These are phyloP conservation scores for Leucoraja erinaceus DNA, from an alignment of 2,113 vertebrate genomes.

Conservation along the genomic window DNA sequence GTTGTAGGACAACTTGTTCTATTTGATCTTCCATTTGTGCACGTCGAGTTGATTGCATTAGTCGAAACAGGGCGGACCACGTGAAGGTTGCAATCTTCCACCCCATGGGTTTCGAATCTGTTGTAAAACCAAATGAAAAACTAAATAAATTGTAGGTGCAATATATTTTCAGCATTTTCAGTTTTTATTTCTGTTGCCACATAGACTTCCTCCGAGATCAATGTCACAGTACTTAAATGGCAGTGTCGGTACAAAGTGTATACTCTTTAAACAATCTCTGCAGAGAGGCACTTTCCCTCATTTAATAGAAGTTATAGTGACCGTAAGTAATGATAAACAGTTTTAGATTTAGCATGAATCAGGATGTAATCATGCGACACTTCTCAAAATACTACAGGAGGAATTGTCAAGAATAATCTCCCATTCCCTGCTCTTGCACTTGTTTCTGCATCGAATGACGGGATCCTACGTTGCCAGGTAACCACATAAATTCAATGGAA, in stretches of 20 bases:
- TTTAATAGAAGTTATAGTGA: neutral
- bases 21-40: no score
- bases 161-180: no score
- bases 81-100: no score
- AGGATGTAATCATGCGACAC: neutral
- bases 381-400: neutral
- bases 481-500: slow-evolving; percentile 11
- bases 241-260: neutral
- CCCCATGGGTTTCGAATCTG: neutral
- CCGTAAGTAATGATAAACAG: neutral
- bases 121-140: neutral
- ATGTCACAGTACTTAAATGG: neutral
- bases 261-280: neutral
- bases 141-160: no score
- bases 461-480: slow-evolving; percentile 14
- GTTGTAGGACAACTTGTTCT: no score
- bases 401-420: neutral
- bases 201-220: neutral
- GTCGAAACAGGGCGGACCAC: no score
- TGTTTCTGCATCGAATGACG: neutral
- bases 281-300: neutral
- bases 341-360: neutral
- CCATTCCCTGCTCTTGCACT: neutral
- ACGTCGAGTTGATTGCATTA: no score
- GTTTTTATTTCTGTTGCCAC: neutral